Base-by-base conservation (phyloP, 2,113 vertebrate genomes). In the Callaeas wilsoni region DNA sequence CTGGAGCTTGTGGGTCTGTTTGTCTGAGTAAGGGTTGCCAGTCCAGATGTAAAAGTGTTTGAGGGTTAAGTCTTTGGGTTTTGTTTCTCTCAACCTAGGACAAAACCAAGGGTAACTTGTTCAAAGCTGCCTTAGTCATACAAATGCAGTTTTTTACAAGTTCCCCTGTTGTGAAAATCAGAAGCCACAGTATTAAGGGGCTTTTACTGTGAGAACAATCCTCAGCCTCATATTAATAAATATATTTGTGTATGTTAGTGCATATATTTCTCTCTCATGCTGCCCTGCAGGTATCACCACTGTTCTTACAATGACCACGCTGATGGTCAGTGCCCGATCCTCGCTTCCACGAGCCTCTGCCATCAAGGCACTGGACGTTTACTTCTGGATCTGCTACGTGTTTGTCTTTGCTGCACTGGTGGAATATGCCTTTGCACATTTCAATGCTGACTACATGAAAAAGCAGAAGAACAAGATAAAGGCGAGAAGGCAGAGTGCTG, bases 371-470 rank as follows among this genome's bases (percentile, higher is more conserved):
- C 94, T 99, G 75, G 99, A 99, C 1, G 99, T 99, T 74, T 99
- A 99, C 97, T 99, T 99, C 98, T 99, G 99, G 99, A 99, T 99
- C 97, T 99, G 99, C 92, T 99, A 99, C 0, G 99, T 99, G 55
- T 99, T 99, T 65, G 99, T 99, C 90, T 99, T 99, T 1, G 99
- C 99, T 1, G 99, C 99, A 0, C 97, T 99, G 95, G 99, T 99
- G 20, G 99, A 99, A 93, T 99, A 99, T 0, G 99, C 99, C 64
- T 99, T 99, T 41, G 99, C 99, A 30, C 99, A 99, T 97, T 99
- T 99, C 98, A 99, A 99, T 4, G 99, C 99, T 0, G 99, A 99
- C 98, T 99, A 98, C 98, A 97, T 99, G 95, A 99, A 98, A 96
- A 99, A 99, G 95, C 98, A 99, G 50, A 99, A 99, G 94, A 98